Base-by-base conservation (phyloP, 2,797 vertebrate species). In the Ptychadena robeensis region DNA sequence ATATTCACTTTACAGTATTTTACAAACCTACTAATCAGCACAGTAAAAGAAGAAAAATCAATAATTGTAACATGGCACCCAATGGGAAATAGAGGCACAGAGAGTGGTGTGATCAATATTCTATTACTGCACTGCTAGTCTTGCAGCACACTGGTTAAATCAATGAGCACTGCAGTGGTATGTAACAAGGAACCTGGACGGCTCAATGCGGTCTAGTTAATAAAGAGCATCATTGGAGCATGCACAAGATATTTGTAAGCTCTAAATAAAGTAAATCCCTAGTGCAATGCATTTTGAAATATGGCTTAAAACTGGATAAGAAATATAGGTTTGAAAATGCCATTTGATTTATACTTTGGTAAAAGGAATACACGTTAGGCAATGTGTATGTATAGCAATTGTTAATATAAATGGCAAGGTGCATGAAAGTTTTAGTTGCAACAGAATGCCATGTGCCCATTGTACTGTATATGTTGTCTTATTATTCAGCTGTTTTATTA, bases 41-140 rank as follows among this genome's bases (percentile, higher is more conserved):
- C 57, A 32, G 37, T 48, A 72, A 40, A 64, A 27, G 38, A 12
- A 70, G 44, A 72, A 65, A 61, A 73, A 72, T 73, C 59, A 81
- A 81, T 73, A 66, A 34, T 40, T 66, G 40, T 81, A 81, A 65
- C 61, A 66, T 73, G 69, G 40, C 37, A 65, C 31, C 79, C 53
- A 73, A 48, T 73, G 79, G 79, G 59, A 81, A 65, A 73, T 65
- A 14, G 27, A 63, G 30, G 38, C 76, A 68, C 40, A 35, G 67
- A 66, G 31, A 34, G 34, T 34, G 40, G 40, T 22, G 9, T 37
- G 32, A 73, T 81, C 69, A 81, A 81, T 81, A 81, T 61, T 73
- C 70, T 66, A 73, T 81, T 73, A 81, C 59, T 73, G 79, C 70
- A 73, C 61, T 65, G 69, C 25, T 66, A 53, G 79, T 81, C 61